Percentiles rank a stretch among this genome's conserved stretches.
These are phyloP conservation scores for Plebejus argus DNA, from an alignment of 2,888 invertebrate genomes.

Conservation along the genomic window DNA sequence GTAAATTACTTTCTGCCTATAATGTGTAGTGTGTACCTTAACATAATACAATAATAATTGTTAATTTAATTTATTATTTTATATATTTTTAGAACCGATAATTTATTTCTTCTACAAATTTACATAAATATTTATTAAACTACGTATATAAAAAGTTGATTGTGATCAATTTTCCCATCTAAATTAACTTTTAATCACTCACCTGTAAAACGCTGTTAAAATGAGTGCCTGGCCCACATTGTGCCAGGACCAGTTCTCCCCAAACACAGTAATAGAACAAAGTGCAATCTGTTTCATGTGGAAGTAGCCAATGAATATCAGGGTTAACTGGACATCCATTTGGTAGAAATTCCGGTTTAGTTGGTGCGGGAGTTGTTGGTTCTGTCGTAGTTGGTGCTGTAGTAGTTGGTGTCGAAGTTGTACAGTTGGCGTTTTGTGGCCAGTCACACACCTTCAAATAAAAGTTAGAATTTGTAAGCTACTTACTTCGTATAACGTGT, in stretches of 20 bases:
- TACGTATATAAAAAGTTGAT: too few species aligned
- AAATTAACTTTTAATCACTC: slow-evolving; percentile 33
- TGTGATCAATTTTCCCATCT: not conserved
- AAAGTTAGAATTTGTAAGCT: not conserved
- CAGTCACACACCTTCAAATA: not conserved
- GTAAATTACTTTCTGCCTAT: too few species aligned
- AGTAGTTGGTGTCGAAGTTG: too few species aligned
- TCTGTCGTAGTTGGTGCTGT: slow-evolving; percentile 11
- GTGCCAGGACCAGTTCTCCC: too few species aligned
- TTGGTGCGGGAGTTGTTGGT: slow-evolving; percentile 17
- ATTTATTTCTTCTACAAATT: too few species aligned
- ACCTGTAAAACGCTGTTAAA: slow-evolving; percentile 36
- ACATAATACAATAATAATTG: too few species aligned
- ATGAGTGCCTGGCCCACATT: too few species aligned
- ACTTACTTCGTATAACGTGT: not conserved
- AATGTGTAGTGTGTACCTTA: too few species aligned
- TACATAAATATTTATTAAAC: too few species aligned
- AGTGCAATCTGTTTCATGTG: slow-evolving; percentile 57
- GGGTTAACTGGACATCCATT: slow-evolving; percentile 39
- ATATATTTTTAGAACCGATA: too few species aligned
- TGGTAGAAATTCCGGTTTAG: too few species aligned
- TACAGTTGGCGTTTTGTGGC: not conserved
- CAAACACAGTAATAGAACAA: slow-evolving; percentile 41
- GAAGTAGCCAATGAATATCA: slow-evolving; percentile 60
- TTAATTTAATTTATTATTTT: too few species aligned